These are phyloP conservation scores for Nomia melanderi DNA, from an alignment of 1,140 invertebrate species.

Conservation along the genomic window DNA sequence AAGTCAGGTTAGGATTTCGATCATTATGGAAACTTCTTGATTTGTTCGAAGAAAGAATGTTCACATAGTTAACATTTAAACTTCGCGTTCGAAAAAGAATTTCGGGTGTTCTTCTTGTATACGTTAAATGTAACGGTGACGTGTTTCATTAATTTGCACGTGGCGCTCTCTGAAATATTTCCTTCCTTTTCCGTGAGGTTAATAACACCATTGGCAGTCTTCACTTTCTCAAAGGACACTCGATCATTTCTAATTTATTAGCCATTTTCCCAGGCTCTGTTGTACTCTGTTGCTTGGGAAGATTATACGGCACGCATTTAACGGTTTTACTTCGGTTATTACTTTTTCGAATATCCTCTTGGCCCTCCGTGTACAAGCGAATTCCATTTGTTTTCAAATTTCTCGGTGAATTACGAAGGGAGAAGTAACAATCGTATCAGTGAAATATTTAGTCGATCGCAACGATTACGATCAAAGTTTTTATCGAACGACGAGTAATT, in stretches of 20 bases:
- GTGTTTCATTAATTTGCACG: slow-evolving; percentile 49
- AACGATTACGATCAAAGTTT: no score
- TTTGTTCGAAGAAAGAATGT: slow-evolving; percentile 8
- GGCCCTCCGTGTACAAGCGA: not conserved
- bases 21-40: not conserved
- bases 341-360: not conserved
- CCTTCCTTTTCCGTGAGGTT: not conserved
- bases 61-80: slow-evolving; percentile 38
- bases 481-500: no score
- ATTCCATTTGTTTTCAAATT: no score
- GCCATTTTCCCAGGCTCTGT: not conserved
- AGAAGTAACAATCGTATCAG: no score
- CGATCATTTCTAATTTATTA: not conserved
- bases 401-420: no score
- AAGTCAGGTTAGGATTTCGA: slow-evolving; percentile 56
- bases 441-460: no score
- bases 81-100: slow-evolving; percentile 10
- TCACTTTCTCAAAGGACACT: not conserved
- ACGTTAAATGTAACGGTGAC: slow-evolving; percentile 36
- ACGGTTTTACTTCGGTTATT: not conserved
- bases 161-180: slow-evolving; percentile 44
- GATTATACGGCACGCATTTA: not conserved
- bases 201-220: not conserved
- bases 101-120: slow-evolving; percentile 15
- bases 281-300: not conserved